Percentiles rank a stretch among this genome's conserved stretches.
These are phyloP conservation scores for Stercorarius parasiticus DNA, from an alignment of 2,113 vertebrate species.

Conservation along the genomic window DNA sequence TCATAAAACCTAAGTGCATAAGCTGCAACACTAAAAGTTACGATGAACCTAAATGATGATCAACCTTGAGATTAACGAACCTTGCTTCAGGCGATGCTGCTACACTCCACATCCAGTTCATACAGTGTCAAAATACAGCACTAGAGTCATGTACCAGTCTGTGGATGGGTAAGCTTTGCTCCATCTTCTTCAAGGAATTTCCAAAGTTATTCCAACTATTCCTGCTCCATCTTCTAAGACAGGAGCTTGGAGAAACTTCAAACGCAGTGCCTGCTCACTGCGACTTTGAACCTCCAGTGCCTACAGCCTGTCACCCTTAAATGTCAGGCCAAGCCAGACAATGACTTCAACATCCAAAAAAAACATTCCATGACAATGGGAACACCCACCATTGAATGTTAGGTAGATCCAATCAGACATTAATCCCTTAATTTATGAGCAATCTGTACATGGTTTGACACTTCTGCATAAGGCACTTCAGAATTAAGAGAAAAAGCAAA, in stretches of 20 bases:
- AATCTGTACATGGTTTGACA: background rate
- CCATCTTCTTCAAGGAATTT: background rate
- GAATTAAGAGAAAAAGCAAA: background rate
- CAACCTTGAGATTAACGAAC: background rate
- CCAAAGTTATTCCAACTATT: background rate
- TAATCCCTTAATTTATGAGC: background rate
- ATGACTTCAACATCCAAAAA: background rate
- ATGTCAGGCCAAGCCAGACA: background rate
- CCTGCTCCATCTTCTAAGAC: background rate
- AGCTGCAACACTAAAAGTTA: background rate
- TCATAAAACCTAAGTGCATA: background rate
- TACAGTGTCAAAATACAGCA: fast-evolving
- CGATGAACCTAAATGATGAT: background rate
- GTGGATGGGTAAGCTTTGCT: background rate
- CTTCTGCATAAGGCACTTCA: background rate
- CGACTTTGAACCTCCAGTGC: background rate
- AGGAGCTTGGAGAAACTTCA: background rate
- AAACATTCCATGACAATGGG: background rate
- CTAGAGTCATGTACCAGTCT: fast-evolving
- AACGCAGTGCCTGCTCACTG: background rate
- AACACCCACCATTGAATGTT: fast-evolving
- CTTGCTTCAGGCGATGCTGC: background rate
- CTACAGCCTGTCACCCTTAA: background rate
- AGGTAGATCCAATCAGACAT: background rate
- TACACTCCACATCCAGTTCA: fast-evolving